Evolutionary conservation across 2,797 vertebrate genomes (phyloP), one percentile per base, ranked within the genome.

Genomic region (Lacerta viridis): DNA sequence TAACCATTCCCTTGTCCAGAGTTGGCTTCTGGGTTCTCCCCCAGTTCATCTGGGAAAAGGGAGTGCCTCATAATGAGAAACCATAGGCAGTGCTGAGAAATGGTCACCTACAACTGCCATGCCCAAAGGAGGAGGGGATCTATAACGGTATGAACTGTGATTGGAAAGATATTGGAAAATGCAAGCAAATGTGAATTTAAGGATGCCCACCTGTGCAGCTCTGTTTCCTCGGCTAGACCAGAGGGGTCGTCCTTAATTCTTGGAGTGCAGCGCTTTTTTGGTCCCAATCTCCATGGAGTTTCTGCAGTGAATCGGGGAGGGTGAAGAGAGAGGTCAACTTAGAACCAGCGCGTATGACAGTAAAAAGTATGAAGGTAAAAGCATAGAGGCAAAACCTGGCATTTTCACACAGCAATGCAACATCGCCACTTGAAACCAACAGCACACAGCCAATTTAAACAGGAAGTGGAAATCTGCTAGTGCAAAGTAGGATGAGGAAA

Each of bases 401-500:
- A 69, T 86, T 69, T 61, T 10, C 27, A 68, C 59, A 25, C 50
- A 41, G 43, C 64, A 81, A 55, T 39, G 59, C 25, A 75, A 75
- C 7, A 13, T 13, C 64, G 29, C 39, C 33, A 18, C 39, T 72
- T 64, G 20, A 36, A 33, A 61, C 84, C 77, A 76, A 69, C 13
- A 55, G 55, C 17, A 7, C 11, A 27, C 25, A 66, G 85, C 81
- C 68, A 84, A 75, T 66, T 87, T 80, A 66, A 80, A 80, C 76
- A 84, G 86, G 86, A 82, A 89, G 71, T 76, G 72, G 71, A 82
- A 77, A 17, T 20, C 84, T 68, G 71, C 18, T 69, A 25, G 79
- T 76, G 59, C 59, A 80, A 75, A 85, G 83, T 17, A 43, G 33
- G 43, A 89, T 50, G 23, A 81, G 88, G 69, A 85, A 89, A 75